These are phyloP conservation scores for Daubentonia madagascariensis DNA, from an alignment of 2,113 vertebrate genomes.

Conservation along the genomic window DNA sequence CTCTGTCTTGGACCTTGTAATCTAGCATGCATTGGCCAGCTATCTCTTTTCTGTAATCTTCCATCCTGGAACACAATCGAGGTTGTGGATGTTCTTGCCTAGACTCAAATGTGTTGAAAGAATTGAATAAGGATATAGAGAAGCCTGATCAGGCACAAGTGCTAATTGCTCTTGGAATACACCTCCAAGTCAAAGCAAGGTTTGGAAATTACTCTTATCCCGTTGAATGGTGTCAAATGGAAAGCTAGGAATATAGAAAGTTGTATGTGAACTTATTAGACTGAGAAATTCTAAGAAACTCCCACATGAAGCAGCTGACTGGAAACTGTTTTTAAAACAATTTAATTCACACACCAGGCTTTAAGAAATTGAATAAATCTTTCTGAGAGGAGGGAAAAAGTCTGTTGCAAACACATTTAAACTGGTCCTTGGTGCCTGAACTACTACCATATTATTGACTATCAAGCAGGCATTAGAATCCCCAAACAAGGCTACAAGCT, in stretches of 20 bases:
- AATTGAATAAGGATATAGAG: neutral
- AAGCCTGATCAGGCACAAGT: neutral
- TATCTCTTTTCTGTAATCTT: neutral
- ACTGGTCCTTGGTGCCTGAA: neutral
- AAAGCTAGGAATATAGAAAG: neutral
- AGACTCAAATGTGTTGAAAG: neutral
- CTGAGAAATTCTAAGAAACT: slow-evolving; percentile 20
- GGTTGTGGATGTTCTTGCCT: neutral
- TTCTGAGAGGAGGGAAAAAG: neutral
- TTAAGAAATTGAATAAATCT: neutral
- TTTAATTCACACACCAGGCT: neutral
- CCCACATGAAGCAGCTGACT: neutral
- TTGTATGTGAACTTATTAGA: neutral
- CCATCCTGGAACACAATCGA: neutral
- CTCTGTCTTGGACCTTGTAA: neutral
- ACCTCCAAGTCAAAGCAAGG: neutral
- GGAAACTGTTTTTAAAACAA: neutral
- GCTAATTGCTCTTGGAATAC: neutral
- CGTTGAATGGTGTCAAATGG: neutral
- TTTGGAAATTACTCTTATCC: neutral
- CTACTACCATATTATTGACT: neutral
- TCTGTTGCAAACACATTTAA: neutral
- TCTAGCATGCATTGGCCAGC: neutral
- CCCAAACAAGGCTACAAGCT: neutral
- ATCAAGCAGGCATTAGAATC: neutral